Evolutionary conservation across 2,888 invertebrate genomes (phyloP).

Genomic region (Sminthurides aquaticus): DNA sequence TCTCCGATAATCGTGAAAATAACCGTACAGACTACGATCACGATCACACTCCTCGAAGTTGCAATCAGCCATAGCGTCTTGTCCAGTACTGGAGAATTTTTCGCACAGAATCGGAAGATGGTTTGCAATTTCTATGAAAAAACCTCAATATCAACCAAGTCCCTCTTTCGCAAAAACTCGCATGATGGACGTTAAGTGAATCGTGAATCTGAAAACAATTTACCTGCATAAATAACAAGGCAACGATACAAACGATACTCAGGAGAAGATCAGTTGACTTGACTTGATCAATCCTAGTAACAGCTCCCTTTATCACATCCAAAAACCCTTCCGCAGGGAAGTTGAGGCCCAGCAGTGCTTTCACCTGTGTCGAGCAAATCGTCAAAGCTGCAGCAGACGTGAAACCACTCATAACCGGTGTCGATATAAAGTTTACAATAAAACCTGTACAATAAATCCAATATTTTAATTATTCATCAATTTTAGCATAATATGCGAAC

Average conservation of each 20-base stretch:
- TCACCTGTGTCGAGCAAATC: slow-evolving; percentile 80
- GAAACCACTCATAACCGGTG: slow-evolving; percentile 74
- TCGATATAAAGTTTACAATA: slow-evolving; percentile 80
- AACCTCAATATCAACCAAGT: too few relatives aligned
- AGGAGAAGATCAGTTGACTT: slow-evolving; percentile 66
- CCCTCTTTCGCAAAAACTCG: too few relatives aligned
- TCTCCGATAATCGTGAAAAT: slow-evolving; percentile 45
- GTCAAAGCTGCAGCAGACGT: slow-evolving; percentile 83
- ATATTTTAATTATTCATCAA: neutral
- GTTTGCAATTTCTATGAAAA: slow-evolving; percentile 36
- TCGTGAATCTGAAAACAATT: too few relatives aligned
- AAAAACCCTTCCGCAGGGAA: slow-evolving; percentile 69
- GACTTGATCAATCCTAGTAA: slow-evolving; percentile 59
- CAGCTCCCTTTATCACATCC: slow-evolving; percentile 67
- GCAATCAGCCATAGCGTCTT: slow-evolving; percentile 64
- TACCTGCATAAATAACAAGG: slow-evolving; percentile 70
- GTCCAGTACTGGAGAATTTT: slow-evolving; percentile 45
- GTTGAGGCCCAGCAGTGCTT: slow-evolving; percentile 67
- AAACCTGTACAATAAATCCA: slow-evolving; percentile 55
- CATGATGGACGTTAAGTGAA: too few relatives aligned
- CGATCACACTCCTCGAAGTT: slow-evolving; percentile 67
- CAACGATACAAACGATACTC: slow-evolving; percentile 65
- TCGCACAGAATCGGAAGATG: slow-evolving; percentile 24
- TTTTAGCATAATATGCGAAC: too few relatives aligned
- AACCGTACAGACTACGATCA: slow-evolving; percentile 62